Percentiles rank a stretch among this genome's conserved stretches.
These are phyloP conservation scores for Podarcis siculus DNA, from an alignment of 2,797 vertebrate species.

Conservation along the genomic window DNA sequence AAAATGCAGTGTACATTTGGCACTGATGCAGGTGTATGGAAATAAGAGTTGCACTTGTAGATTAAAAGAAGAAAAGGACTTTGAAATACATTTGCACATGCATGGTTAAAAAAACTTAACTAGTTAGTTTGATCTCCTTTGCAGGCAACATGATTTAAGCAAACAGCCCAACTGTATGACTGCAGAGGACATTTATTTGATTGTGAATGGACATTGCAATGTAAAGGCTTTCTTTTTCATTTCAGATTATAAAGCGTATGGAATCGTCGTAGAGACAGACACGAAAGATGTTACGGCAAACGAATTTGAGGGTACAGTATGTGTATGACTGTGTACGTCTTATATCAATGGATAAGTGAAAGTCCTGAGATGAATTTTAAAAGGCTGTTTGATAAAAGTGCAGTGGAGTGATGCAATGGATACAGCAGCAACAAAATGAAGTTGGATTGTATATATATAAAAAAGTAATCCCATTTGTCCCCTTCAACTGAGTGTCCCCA, in stretches of 20 bases:
- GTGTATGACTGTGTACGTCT: constrained; percentile 1
- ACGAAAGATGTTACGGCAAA: constrained; percentile 73
- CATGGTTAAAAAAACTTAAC: neutral
- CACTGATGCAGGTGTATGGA: neutral
- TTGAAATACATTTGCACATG: neutral
- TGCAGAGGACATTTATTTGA: neutral
- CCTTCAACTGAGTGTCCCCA: too few relatives aligned
- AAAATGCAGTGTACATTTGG: neutral
- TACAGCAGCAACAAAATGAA: neutral
- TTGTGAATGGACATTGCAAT: neutral
- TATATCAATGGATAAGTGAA: neutral
- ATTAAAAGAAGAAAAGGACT: neutral
- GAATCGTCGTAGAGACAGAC: constrained; percentile 72
- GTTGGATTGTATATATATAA: too few relatives aligned
- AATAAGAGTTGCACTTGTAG: neutral
- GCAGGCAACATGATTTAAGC: too few relatives aligned
- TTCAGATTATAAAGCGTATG: constrained; percentile 74
- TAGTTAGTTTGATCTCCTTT: neutral
- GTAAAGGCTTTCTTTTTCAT: constrained; percentile 23
- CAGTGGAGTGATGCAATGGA: neutral
- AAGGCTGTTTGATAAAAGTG: neutral
- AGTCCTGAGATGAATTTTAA: neutral
- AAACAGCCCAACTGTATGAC: too few relatives aligned
- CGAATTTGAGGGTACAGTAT: constrained; percentile 80
- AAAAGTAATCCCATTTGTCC: too few relatives aligned